phyloP scores from a whole-genome alignment of 2,797 vertebrate genomes.

The Leptodactylus fallax region DNA sequence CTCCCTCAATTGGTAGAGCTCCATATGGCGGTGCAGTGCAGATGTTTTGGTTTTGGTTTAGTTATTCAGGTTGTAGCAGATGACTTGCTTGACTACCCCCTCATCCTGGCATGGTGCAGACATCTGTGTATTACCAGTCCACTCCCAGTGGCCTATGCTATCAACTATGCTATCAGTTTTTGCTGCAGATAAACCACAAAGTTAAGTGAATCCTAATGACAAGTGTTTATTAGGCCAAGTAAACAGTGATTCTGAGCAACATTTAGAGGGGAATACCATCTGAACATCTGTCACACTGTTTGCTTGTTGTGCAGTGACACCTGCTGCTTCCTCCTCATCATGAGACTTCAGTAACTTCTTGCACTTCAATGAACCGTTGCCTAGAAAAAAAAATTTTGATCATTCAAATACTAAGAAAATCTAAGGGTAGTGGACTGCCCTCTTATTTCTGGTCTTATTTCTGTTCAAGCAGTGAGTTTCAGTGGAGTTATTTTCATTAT shows the following conservation, averaged over 20 bases:
- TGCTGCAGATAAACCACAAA: too few species aligned
- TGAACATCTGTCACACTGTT: background rate
- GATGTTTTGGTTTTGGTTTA: background rate
- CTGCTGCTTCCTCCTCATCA: background rate
- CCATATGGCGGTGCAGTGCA: background rate
- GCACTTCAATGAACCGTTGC: background rate
- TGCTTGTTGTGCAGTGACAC: background rate
- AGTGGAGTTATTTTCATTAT: background rate
- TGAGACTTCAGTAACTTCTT: background rate
- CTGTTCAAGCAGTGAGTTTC: background rate
- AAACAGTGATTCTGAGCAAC: background rate
- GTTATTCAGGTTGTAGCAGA: background rate
- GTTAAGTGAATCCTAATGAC: background rate
- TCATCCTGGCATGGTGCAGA: too few species aligned
- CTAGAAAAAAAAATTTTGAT: background rate
- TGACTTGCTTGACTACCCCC: background rate
- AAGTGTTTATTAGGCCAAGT: background rate
- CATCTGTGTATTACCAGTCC: background rate
- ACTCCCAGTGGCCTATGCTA: background rate
- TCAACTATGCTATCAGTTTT: too few species aligned
- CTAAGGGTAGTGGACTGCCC: background rate
- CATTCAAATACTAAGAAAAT: slow-evolving; percentile 5
- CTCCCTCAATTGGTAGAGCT: background rate
- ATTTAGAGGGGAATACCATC: background rate
- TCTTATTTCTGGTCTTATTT: background rate